Evolutionary conservation across 2,888 invertebrate genomes (phyloP), one percentile per base, ranked within the genome.

Genomic region (Caenorhabditis auriculariae): DNA sequence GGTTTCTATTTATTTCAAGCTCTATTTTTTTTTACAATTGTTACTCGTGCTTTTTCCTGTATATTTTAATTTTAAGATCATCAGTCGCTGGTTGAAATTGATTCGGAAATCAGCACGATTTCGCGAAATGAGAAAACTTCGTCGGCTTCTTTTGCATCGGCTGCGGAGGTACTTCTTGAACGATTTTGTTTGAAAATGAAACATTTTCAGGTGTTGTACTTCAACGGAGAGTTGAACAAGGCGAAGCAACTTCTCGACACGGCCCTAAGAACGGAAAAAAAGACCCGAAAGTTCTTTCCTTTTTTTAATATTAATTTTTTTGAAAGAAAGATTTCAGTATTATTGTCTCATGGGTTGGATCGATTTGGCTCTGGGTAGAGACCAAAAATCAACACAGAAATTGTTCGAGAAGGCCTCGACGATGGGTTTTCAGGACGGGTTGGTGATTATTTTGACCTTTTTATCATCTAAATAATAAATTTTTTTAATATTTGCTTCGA

Each of bases 341-440:
- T 39, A 53, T 17, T 64, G 60, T 47, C 50, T 69, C 17, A 24
- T 64, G 27, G 66, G 61, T 21, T 69, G 69, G 69, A 62, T 66
- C 26, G 69, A 69, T 38, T 44, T 64, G 24, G 56, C 56, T 12
- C 29, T 66, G 28, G 66, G 66, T 15, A 63, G 55, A 21, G 64
- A 64, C n/a, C 64, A 60, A 27, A 63, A 62, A 27, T 53, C 60
- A 12, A 64, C 66, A 3, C 64, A 59, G 35, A 55, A 69, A 39
- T 37, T 60, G 3, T 69, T 69, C 32, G 66, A 69, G 32, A 58
- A 53, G 29, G 59, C 65, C 4, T 59, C 59, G 0, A 53, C 54
- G n/a, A 55, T 62, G 48, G 60, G 58, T 26, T 69, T 51, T 52
- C 68, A 65, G 0, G 68, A 69, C 54, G 68, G 66, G 44, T 66